Evolutionary conservation across 2,888 invertebrate species (phyloP), one percentile per base, ranked within the genome.

Genomic region (Phania funesta): DNA sequence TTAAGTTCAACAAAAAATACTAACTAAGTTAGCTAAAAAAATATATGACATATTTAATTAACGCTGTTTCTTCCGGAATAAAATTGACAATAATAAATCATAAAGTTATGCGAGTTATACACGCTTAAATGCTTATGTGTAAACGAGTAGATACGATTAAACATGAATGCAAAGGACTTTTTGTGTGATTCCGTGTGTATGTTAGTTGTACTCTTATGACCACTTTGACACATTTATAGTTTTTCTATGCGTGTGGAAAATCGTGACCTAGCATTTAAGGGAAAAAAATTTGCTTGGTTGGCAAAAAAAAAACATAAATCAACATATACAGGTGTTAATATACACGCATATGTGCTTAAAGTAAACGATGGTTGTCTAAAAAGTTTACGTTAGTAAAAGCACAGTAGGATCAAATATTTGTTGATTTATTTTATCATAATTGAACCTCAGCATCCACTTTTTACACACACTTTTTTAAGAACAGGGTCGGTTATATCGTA

Each of bases 261-360:
- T 67, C 81, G 81, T 81, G 77, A 81, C 64, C 56, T 68, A 35
- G 62, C 77, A 81, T 81, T 77, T 73, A 64, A 35, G 41, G 67
- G 77, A 81, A 62, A 22, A 62, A 81, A 67, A 77, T 62, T 77
- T 67, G 24, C 32, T 41, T n/a, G 11, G 26, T 20, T 65, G 20
- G 13, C 3, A 52, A 65, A 65, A 65, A 54, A n/a, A n/a, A 65
- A 13, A 6, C 7, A 38, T 3, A 41, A 41, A 29, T 13, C 22
- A 41, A 52, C 48, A 70, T 50, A 71, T 76, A 26, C 71, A 80
- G 75, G 71, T 80, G 65, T 50, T 70, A 70, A 70, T 71, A 52
- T 58, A 22, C 35, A 71, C 35, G 7, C 70, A 56, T 46, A 16
- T 18, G 26, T 35, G n/a, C 0, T 22, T 18, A 11, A 8, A 22